These are phyloP conservation scores for Agelas oroides DNA, from an alignment of 37 sponge, comb jelly and placozoan genomes.

Conservation along the genomic window DNA sequence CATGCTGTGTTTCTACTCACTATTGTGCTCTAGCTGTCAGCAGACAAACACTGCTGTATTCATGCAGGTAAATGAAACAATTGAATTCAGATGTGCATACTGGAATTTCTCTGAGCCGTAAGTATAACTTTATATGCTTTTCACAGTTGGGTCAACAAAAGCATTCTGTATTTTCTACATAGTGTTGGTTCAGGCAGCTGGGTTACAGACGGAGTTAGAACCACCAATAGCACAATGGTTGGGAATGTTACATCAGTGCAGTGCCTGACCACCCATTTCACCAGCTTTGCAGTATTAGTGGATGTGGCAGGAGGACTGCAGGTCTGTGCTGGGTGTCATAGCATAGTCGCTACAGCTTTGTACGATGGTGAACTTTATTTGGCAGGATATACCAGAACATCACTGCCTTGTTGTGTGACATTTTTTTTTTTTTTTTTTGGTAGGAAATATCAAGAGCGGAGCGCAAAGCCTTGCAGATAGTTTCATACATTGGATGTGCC, in stretches of 20 bases:
- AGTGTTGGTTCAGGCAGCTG: not conserved
- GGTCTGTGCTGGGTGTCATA: no score
- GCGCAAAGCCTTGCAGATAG: slow-evolving; percentile 19
- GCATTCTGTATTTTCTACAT: no score
- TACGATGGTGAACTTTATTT: no score
- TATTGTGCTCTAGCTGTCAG: no score
- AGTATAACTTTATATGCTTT: not conserved
- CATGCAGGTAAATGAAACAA: no score
- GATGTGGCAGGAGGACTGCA: slow-evolving; percentile 26
- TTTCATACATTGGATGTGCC: slow-evolving; percentile 74
- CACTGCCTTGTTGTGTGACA: no score
- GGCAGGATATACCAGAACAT: no score
- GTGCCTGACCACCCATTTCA: slow-evolving; percentile 28
- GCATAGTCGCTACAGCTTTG: no score
- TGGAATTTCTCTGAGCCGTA: slow-evolving; percentile 1
- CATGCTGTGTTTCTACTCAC: not conserved
- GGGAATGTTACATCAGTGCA: not conserved
- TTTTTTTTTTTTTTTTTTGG: not conserved
- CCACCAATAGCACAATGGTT: not conserved
- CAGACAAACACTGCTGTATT: no score
- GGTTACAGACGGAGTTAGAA: not conserved
- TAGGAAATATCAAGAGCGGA: slow-evolving; percentile 6
- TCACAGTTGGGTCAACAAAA: no score
- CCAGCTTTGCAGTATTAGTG: slow-evolving; percentile 47
- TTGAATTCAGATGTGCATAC: not conserved